These are phyloP conservation scores for Cinclus cinclus DNA, from an alignment of 2,113 vertebrate species.

Conservation along the genomic window DNA sequence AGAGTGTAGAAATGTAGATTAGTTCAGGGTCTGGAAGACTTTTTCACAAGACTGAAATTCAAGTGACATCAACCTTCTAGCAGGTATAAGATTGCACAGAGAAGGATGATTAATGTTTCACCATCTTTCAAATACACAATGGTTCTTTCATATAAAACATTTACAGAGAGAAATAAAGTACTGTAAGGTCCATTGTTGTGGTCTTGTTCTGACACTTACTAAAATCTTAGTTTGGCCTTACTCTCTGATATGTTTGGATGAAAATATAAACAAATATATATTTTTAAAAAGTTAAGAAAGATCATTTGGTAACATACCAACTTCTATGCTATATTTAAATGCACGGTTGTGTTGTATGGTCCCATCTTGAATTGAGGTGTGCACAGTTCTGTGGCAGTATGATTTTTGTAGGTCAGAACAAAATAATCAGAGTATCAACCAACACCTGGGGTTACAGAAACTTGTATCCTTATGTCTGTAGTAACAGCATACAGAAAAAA, in stretches of 20 bases:
- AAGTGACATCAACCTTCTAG: not conserved
- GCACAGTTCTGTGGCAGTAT: not conserved
- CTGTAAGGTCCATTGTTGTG: rapidly evolving
- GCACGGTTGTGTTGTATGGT: not conserved
- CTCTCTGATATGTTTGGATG: not conserved
- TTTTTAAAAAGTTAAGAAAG: not conserved
- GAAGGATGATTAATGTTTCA: not conserved
- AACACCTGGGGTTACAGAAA: not conserved
- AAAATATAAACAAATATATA: not conserved
- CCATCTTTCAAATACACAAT: not conserved
- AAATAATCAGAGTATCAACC: not conserved
- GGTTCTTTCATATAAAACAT: not conserved
- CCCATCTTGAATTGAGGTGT: not conserved
- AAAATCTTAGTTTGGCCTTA: not conserved
- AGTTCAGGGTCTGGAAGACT: not conserved
- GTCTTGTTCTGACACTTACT: not conserved
- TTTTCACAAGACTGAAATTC: not conserved
- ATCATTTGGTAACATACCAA: not conserved
- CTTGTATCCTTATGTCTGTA: not conserved
- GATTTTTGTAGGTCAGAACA: not conserved
- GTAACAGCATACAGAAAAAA: not conserved
- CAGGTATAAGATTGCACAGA: not conserved
- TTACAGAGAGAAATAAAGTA: not conserved
- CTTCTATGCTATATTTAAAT: not conserved
- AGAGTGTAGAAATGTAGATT: not conserved